Percentiles rank a stretch among this genome's conserved stretches.
Conservation (phyloP, 2,888 invertebrate genomes). For the Drosophila hawaiiensis region DNA sequence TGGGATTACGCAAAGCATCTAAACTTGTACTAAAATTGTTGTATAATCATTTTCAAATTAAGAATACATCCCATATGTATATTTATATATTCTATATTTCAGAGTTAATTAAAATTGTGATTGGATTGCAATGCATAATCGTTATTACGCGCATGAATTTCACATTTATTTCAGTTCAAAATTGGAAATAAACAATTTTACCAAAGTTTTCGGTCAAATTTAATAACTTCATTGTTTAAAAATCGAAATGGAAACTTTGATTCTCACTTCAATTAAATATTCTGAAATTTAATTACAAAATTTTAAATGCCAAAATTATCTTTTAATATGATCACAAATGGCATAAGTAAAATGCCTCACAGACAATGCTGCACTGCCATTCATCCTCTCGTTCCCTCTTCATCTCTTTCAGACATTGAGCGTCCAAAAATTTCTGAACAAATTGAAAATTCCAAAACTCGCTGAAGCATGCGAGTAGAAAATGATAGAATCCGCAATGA, state of each 20-base stretch:
- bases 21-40: neutral
- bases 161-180: neutral
- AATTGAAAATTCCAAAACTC: conserved; percentile 79
- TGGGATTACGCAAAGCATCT: neutral
- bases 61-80: neutral
- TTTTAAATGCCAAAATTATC: neutral
- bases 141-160: neutral
- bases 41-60: neutral
- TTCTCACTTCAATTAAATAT: neutral
- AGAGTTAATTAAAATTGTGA: neutral
- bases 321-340: conserved; percentile 20
- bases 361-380: neutral
- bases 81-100: neutral
- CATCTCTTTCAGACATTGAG: conserved; percentile 32
- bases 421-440: conserved; percentile 74
- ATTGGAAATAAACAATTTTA: neutral
- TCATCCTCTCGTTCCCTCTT: neutral
- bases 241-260: neutral
- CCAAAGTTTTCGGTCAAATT: neutral
- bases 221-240: neutral
- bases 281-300: conserved; percentile 3
- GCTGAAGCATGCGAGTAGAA: conserved; percentile 78
- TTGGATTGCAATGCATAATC: neutral
- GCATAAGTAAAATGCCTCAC: conserved; percentile 26
- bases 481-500: conserved; percentile 81